Evolutionary conservation across 2,888 invertebrate species (phyloP).

Genomic region (Lasioglossum pauxillum): DNA sequence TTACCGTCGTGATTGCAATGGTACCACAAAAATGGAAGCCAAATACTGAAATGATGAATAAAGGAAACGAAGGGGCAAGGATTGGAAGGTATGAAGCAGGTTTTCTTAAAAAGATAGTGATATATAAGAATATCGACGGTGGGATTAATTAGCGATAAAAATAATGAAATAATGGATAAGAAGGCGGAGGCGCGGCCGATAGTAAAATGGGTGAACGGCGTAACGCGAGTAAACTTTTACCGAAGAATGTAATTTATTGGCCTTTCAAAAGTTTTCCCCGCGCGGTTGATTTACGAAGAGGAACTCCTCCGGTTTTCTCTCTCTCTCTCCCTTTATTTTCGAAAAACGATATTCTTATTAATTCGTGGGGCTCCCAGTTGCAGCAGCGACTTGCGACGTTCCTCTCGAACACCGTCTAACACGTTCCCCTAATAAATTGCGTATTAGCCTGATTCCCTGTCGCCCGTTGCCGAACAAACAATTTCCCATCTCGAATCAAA

Average conservation of each 20-base stretch:
- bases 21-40: neutral
- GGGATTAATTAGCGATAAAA: slow-evolving; percentile 4
- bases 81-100: neutral
- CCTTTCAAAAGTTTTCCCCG: neutral
- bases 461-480: slow-evolving; percentile 4
- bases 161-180: slow-evolving; percentile 9
- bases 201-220: slow-evolving; percentile 1
- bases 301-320: neutral
- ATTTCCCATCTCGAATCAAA: neutral
- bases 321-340: neutral
- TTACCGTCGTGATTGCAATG: too few species aligned
- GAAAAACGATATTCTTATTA: slow-evolving; percentile 2
- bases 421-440: neutral
- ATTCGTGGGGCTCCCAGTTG: neutral
- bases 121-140: neutral
- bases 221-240: slow-evolving; percentile 13
- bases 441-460: neutral
- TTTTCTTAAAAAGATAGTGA: neutral
- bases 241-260: slow-evolving; percentile 27
- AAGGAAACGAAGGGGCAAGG: neutral
- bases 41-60: neutral
- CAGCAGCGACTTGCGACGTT: neutral
- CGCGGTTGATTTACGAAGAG: neutral
- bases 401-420: neutral
- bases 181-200: neutral